Percentiles rank a stretch among this genome's conserved stretches.
These are phyloP conservation scores for Phylloscopus whistleri DNA, from an alignment of 2,113 vertebrate genomes.

Conservation along the genomic window DNA sequence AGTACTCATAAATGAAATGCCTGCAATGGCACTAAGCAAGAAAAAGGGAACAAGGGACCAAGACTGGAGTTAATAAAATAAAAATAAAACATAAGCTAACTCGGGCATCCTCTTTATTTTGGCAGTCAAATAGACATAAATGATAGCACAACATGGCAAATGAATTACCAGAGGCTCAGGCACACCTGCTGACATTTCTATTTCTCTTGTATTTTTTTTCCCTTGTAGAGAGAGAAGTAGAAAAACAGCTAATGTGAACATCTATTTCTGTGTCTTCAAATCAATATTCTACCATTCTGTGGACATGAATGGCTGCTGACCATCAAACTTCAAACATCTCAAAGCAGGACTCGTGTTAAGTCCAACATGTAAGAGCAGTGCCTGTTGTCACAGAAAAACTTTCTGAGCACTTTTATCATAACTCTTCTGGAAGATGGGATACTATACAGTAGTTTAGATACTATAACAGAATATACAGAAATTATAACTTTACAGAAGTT, in stretches of 20 bases:
- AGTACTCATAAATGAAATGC: constrained; percentile 37
- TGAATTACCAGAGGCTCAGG: not conserved
- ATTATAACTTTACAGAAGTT: not conserved
- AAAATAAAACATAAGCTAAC: constrained; percentile 24
- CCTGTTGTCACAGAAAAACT: not conserved
- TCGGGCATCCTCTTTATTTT: constrained; percentile 5
- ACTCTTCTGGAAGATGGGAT: not conserved
- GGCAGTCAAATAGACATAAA: constrained; percentile 4
- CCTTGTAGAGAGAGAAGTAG: not conserved
- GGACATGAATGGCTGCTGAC: not conserved
- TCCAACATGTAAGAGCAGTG: not conserved
- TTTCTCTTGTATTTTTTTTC: not conserved
- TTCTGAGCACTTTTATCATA: not conserved
- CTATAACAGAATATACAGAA: not conserved
- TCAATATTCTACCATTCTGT: not conserved
- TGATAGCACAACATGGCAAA: constrained; percentile 5
- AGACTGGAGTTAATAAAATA: constrained; percentile 28
- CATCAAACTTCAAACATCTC: not conserved
- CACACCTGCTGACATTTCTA: not conserved
- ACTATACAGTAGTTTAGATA: not conserved
- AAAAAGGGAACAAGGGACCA: constrained; percentile 11
- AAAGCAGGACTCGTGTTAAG: not conserved
- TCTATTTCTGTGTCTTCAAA: not conserved
- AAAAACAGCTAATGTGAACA: not conserved
- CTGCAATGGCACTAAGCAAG: constrained; percentile 15